Conservation (phyloP, 92 coral and sea anemone genomes). For the Palythoa grandis region DNA sequence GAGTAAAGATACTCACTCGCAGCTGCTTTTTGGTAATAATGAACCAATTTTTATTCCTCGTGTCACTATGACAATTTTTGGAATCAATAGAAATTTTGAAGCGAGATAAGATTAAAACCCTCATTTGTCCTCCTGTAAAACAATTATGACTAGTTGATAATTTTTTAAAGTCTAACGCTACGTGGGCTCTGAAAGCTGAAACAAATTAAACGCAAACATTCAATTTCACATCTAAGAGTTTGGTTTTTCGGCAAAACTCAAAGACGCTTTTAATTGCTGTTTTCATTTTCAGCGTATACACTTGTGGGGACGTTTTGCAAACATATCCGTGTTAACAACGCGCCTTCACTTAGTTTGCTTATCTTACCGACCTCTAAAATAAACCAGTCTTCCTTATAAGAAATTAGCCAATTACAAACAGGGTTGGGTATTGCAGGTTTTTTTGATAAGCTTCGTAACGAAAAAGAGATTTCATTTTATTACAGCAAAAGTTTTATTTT, state of each 20-base stretch:
- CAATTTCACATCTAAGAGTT: neutral
- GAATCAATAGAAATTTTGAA: conserved; percentile 1
- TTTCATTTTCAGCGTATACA: neutral
- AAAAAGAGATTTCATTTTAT: neutral
- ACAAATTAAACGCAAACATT: neutral
- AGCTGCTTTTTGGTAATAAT: conserved; percentile 18
- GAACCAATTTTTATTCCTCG: neutral
- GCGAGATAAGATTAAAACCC: neutral
- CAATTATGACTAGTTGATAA: neutral
- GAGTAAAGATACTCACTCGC: neutral
- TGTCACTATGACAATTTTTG: neutral
- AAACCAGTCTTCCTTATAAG: conserved; percentile 1
- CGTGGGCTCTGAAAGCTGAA: neutral
- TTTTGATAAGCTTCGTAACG: conserved; percentile 9
- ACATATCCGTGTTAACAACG: conserved; percentile 18
- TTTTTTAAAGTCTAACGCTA: neutral
- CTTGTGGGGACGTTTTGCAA: neutral
- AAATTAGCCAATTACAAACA: conserved; percentile 8
- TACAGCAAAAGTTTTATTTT: neutral
- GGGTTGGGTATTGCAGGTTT: neutral
- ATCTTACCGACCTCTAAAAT: neutral
- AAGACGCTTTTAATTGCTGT: conserved; percentile 14
- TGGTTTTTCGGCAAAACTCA: conserved; percentile 28
- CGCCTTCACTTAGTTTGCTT: neutral
- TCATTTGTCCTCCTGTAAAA: neutral